Evolutionary conservation across 2,113 vertebrate species (phyloP).

Genomic region (Engraulis encrasicolus): DNA sequence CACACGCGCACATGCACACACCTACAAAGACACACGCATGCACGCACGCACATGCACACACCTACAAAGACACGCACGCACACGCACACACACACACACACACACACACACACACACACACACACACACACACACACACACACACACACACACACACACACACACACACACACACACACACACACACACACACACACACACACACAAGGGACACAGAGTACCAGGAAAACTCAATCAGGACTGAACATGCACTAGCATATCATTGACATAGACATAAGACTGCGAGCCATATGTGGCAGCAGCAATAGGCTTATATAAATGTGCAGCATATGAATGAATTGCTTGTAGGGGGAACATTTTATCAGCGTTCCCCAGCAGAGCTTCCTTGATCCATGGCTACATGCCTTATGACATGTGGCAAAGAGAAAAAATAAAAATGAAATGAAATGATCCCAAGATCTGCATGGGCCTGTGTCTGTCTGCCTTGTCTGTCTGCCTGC

Average conservation of each 20-base stretch:
- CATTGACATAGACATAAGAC: neutral
- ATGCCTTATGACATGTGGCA: slow-evolving; percentile 63
- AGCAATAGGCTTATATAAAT: slow-evolving; percentile 1
- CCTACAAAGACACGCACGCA: neutral
- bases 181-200: too few relatives aligned
- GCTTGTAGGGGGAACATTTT: neutral
- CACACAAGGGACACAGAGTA: neutral
- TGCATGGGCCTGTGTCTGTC: slow-evolving; percentile 15
- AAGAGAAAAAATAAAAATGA: too few relatives aligned
- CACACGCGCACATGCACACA: too few relatives aligned
- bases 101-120: neutral
- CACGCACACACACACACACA: neutral
- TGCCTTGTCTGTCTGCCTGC: too few relatives aligned
- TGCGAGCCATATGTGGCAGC: neutral
- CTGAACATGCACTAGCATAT: neutral
- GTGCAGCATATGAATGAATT: neutral
- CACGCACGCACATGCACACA: neutral
- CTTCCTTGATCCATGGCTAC: slow-evolving; percentile 51
- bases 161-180: neutral
- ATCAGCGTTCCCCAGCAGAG: neutral
- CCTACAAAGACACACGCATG: neutral
- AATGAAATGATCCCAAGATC: slow-evolving; percentile 17
- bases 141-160: neutral
- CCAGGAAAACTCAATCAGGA: neutral
- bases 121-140: neutral